Base-by-base conservation (phyloP, 2,113 vertebrate species). In the Eubucco bourcierii region DNA sequence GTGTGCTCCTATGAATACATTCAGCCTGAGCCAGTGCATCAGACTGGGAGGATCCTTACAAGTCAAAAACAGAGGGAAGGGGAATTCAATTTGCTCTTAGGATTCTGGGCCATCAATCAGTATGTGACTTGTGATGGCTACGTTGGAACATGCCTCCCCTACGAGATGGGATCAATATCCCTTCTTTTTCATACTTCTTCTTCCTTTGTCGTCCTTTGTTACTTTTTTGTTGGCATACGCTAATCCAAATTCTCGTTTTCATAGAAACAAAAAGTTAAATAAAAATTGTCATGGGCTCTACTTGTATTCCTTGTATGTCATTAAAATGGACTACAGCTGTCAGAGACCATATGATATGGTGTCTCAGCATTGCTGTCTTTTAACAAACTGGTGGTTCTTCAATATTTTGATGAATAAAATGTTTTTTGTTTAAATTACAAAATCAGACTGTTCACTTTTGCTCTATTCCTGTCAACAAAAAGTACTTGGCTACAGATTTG, bases 401-500 rank as follows among this genome's bases (percentile, higher is more conserved):
- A 70, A 15, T 80, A 85, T 91, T 95, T 95, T 81, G 72, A 80
- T 88, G 56, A 96, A 94, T 92, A 94, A 96, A 95, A 90, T 95
- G 76, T 28, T 92, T 92, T 92, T 76, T 90, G 75, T 92, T 94
- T 84, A 92, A 97, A 80, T 95, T 90, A 94, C 79, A 92, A 90
- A 97, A 95, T 97, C 81, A 86, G 92, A 91, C 95, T 92, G 94
- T 93, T 97, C 93, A 95, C 95, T 97, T 96, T 94, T 94, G 95
- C 95, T 96, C 84, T 97, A 61, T 91, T 97, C 91, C 96, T 98
- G 94, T 98, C 97, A 97, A 97, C 97, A 97, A 95, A 97, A 97
- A 97, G 95, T 95, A 97, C 80, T 95, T 96, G 95, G 82, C 94
- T 96, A 28, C 97, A 96, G 90, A 75, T 85, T 63, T 94, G 71